Evolutionary conservation across 2,888 invertebrate genomes (phyloP).

Genomic region (Campaea margaritaria): DNA sequence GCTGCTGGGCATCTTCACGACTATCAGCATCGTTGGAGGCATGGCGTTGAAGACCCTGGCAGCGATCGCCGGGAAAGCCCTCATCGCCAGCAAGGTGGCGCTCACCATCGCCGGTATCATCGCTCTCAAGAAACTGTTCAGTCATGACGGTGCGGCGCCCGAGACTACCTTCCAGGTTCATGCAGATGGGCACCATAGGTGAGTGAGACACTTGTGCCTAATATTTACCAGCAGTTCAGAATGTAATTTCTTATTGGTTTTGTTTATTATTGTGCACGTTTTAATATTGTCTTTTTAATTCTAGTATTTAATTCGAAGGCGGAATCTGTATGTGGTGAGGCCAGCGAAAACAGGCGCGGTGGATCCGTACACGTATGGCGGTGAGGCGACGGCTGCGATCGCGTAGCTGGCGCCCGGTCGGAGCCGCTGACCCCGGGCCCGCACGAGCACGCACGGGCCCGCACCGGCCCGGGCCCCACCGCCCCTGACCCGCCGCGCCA

Average conservation of each 20-base stretch:
- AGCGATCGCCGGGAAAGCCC: slow-evolving; percentile 89
- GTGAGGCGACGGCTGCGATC: slow-evolving; percentile 74
- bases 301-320: slow-evolving; percentile 86
- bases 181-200: slow-evolving; percentile 88
- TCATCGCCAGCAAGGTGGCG: slow-evolving; percentile 90
- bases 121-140: slow-evolving; percentile 89
- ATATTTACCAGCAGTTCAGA: not conserved
- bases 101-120: slow-evolving; percentile 90
- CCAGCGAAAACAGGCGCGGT: slow-evolving; percentile 82
- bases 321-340: slow-evolving; percentile 87
- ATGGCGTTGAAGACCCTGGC: slow-evolving; percentile 89
- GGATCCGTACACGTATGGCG: slow-evolving; percentile 85
- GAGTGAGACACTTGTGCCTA: slow-evolving; percentile 34
- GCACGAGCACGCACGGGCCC: slow-evolving; percentile 16
- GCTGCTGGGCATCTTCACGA: slow-evolving; percentile 86
- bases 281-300: slow-evolving; percentile 69
- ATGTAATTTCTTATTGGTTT: not conserved
- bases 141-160: slow-evolving; percentile 86
- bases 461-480: slow-evolving; percentile 12
- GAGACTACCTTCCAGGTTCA: slow-evolving; percentile 89
- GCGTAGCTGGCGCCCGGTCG: slow-evolving; percentile 53
- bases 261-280: slow-evolving; percentile 5
- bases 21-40: slow-evolving; percentile 89
- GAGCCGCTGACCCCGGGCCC: slow-evolving; percentile 18
- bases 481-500: slow-evolving; percentile 52